Conservation (phyloP, 2,888 invertebrate genomes). For the Carpatolechia fugitivella region DNA sequence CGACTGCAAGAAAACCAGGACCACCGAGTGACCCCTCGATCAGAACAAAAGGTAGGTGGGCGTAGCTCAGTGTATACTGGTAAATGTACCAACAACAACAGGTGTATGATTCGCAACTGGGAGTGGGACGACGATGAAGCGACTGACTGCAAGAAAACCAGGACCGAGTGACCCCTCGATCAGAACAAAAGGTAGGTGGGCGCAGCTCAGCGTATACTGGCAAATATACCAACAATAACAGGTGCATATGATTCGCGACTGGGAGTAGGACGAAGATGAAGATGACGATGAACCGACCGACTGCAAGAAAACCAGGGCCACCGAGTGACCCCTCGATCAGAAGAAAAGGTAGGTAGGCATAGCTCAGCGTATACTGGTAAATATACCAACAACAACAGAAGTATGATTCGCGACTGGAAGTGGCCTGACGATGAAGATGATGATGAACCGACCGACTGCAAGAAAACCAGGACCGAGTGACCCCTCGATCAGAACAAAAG, state of each 20-base stretch:
- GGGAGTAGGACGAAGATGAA: slow-evolving; percentile 70
- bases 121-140: slow-evolving; percentile 67
- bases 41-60: slow-evolving; percentile 66
- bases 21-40: not conserved
- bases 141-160: slow-evolving; percentile 45
- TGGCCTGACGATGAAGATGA: slow-evolving; percentile 61
- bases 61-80: slow-evolving; percentile 47
- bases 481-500: slow-evolving; percentile 44
- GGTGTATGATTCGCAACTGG: slow-evolving; percentile 37
- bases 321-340: too few species aligned
- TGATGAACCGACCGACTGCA: slow-evolving; percentile 40
- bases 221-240: too few species aligned
- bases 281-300: slow-evolving; percentile 20
- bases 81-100: too few species aligned
- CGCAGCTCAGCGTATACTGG: slow-evolving; percentile 47
- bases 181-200: slow-evolving; percentile 63
- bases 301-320: not conserved
- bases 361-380: slow-evolving; percentile 47
- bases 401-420: slow-evolving; percentile 45
- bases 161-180: not conserved
- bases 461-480: slow-evolving; percentile 24
- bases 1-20: not conserved
- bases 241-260: slow-evolving; percentile 27
- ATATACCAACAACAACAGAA: not conserved
- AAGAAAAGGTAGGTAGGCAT: slow-evolving; percentile 63